Conservation (phyloP, 2,113 vertebrate species). For the Antechinus stuartii region DNA sequence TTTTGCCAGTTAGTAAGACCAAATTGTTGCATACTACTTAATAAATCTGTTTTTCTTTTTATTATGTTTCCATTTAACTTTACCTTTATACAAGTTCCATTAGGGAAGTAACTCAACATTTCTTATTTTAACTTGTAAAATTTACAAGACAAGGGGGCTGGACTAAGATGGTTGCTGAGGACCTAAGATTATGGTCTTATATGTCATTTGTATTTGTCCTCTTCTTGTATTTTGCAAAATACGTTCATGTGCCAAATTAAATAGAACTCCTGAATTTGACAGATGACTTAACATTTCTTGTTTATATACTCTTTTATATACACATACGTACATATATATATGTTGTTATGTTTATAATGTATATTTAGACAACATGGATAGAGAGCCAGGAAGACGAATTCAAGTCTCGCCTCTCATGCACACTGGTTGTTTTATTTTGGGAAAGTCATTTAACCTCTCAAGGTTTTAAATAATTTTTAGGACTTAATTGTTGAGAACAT, state of each 20-base stretch:
- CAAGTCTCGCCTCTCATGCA: not conserved
- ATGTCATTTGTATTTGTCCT: not conserved
- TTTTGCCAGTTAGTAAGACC: not conserved
- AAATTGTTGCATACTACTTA: not conserved
- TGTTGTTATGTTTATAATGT: no score
- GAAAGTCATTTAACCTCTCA: not conserved
- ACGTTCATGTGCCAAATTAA: not conserved
- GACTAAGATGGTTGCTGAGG: not conserved
- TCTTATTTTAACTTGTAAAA: not conserved
- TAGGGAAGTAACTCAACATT: not conserved
- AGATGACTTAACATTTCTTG: not conserved
- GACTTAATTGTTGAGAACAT: not conserved
- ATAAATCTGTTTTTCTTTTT: not conserved
- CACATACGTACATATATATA: accelerated
- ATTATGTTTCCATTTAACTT: not conserved
- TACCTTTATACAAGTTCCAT: not conserved
- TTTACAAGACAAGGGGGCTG: not conserved
- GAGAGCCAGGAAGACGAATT: not conserved
- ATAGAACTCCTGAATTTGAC: not conserved
- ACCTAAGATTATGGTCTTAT: not conserved
- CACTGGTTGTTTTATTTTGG: not conserved
- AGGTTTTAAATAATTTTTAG: not conserved
- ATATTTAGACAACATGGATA: not conserved
- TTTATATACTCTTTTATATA: not conserved
- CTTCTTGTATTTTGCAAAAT: not conserved